Evolutionary conservation across 2,113 vertebrate species (phyloP).

Genomic region (Marcusenius ussheri): DNA sequence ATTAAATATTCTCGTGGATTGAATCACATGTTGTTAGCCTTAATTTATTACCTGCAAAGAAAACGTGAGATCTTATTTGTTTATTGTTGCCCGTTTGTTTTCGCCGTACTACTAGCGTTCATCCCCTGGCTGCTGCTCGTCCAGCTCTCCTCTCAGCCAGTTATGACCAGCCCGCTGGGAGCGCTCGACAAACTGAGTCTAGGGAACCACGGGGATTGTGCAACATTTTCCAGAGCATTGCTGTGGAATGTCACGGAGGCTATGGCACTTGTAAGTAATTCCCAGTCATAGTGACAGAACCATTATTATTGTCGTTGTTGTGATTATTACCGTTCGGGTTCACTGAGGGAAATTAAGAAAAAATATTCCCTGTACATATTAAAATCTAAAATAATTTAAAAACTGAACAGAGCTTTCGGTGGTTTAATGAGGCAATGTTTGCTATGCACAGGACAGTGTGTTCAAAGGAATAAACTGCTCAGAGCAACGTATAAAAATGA

Average conservation of each 20-base stretch:
- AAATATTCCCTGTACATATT: background rate
- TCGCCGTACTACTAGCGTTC: slow-evolving; percentile 29
- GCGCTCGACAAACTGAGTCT: background rate
- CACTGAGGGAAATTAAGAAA: background rate
- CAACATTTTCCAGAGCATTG: slow-evolving; percentile 30
- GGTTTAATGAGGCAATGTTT: background rate
- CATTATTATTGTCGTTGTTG: background rate
- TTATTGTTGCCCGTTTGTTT: background rate
- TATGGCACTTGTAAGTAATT: slow-evolving; percentile 37
- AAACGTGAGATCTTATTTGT: background rate
- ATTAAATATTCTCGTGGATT: background rate
- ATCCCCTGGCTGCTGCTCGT: slow-evolving; percentile 32
- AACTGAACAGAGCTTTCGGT: background rate
- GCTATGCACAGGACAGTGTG: slow-evolving; percentile 34
- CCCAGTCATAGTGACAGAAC: background rate
- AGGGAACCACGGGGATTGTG: slow-evolving; percentile 32
- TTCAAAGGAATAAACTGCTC: slow-evolving; percentile 54
- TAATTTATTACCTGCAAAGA: background rate
- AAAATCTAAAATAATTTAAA: background rate
- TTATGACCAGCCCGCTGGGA: slow-evolving; percentile 30
- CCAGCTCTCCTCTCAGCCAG: slow-evolving; percentile 26
- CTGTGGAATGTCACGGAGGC: slow-evolving; percentile 39
- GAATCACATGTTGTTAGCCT: background rate
- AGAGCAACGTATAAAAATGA: slow-evolving; percentile 41
- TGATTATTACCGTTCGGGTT: background rate